A percentile compares a stretch with the other conserved stretches of the same genome.
These are phyloP conservation scores for Dromaius novaehollandiae DNA, from an alignment of 2,113 vertebrate species.

Conservation along the genomic window DNA sequence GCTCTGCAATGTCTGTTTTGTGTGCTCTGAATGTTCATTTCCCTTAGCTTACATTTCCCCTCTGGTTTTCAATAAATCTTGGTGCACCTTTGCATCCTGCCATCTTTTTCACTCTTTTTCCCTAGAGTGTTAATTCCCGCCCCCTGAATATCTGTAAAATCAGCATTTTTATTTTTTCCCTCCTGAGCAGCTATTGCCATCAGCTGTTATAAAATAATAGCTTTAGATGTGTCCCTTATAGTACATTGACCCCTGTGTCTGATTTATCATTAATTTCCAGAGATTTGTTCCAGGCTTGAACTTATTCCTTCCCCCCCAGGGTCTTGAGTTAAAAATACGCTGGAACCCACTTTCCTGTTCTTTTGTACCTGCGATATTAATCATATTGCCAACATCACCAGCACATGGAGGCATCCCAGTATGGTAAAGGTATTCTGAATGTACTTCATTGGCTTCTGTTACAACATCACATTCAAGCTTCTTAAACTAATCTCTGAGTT, in stretches of 20 bases:
- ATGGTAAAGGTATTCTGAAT: not conserved
- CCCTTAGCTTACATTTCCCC: constrained; percentile 1
- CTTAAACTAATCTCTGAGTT: not conserved
- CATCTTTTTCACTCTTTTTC: constrained; percentile 42
- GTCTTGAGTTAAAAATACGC: constrained; percentile 42
- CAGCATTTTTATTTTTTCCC: constrained; percentile 70
- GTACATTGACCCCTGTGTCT: constrained; percentile 64
- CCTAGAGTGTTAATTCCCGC: constrained; percentile 64
- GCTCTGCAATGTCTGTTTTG: constrained; percentile 13
- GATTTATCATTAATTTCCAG: constrained; percentile 73
- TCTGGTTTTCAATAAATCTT: constrained; percentile 67
- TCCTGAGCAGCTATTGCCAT: constrained; percentile 48
- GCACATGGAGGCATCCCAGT: not conserved
- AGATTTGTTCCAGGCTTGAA: constrained; percentile 66
- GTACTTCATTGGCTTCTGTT: not conserved
- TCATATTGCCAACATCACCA: constrained; percentile 1
- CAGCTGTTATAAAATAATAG: constrained; percentile 72
- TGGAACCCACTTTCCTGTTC: constrained; percentile 27
- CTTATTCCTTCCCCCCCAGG: constrained; percentile 56
- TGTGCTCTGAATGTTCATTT: constrained; percentile 17
- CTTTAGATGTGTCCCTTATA: constrained; percentile 69
- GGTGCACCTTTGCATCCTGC: constrained; percentile 45
- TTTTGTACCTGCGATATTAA: constrained; percentile 52
- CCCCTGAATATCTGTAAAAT: constrained; percentile 62
- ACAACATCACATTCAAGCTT: not conserved